These are phyloP conservation scores for Xestia xanthographa DNA, from an alignment of 2,888 invertebrate genomes.

Conservation along the genomic window DNA sequence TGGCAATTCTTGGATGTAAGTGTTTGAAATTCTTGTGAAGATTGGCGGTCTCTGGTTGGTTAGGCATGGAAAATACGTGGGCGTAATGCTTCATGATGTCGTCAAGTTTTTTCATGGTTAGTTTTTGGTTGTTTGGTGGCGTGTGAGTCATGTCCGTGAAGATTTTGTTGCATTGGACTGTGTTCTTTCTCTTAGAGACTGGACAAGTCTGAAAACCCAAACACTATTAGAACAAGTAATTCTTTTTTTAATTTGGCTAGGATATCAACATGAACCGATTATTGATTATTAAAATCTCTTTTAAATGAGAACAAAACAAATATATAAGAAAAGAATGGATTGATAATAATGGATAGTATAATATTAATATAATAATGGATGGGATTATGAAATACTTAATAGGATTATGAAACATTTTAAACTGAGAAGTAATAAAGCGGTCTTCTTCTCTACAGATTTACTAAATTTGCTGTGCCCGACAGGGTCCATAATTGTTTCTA, in stretches of 20 bases:
- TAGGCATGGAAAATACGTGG: conserved; percentile 72
- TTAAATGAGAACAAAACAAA: neutral
- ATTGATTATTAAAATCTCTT: too few relatives aligned
- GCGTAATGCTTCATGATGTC: conserved; percentile 73
- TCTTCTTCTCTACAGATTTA: too few relatives aligned
- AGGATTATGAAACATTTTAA: too few relatives aligned
- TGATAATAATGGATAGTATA: too few relatives aligned
- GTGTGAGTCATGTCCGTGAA: conserved; percentile 74
- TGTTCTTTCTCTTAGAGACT: conserved; percentile 72
- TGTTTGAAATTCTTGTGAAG: conserved; percentile 14
- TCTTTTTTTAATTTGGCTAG: neutral
- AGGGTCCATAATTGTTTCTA: too few relatives aligned
- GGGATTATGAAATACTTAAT: too few relatives aligned
- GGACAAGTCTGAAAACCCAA: conserved; percentile 80
- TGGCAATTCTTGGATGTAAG: conserved; percentile 47
- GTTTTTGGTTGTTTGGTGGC: conserved; percentile 65
- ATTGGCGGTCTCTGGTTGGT: conserved; percentile 25
- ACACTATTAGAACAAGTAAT: neutral
- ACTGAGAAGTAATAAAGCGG: too few relatives aligned
- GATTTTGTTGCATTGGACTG: conserved; percentile 75
- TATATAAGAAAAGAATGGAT: too few relatives aligned
- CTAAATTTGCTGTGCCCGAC: too few relatives aligned
- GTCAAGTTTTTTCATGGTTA: conserved; percentile 65
- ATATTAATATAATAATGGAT: too few relatives aligned
- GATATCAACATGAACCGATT: neutral